These are phyloP conservation scores for Ondatra zibethicus DNA, from an alignment of 2,113 vertebrate species.

Conservation along the genomic window DNA sequence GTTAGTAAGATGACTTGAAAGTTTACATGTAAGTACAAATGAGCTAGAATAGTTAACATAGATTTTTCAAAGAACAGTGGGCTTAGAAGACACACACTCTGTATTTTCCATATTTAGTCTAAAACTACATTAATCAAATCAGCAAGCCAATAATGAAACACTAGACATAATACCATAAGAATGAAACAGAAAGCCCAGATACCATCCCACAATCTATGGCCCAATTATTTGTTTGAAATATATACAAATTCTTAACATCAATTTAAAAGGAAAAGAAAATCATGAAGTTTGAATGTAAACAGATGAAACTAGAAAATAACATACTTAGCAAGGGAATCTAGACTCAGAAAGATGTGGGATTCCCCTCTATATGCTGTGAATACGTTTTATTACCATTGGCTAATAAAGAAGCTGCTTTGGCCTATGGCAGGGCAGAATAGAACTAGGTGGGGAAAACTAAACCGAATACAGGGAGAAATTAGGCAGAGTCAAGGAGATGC, in stretches of 20 bases:
- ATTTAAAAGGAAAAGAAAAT: background rate
- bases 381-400: too few species aligned
- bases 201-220: background rate
- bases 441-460: too few species aligned
- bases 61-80: background rate
- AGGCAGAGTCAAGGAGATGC: too few species aligned
- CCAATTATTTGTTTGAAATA: background rate
- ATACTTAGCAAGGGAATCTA: background rate
- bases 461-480: too few species aligned
- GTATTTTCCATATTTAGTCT: background rate
- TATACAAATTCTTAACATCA: background rate
- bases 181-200: background rate
- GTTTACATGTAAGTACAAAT: conserved; percentile 1
- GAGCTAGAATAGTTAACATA: background rate
- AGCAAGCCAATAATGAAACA: background rate
- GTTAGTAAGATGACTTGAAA: background rate
- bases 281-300: background rate
- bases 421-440: too few species aligned
- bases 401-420: too few species aligned
- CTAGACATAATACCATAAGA: background rate
- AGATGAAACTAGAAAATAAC: background rate
- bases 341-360: too few species aligned
- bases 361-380: too few species aligned
- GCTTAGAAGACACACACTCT: background rate
- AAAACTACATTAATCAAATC: background rate